These are phyloP conservation scores for Saccostrea cuccullata DNA, from an alignment of 1,140 invertebrate genomes.

Conservation along the genomic window DNA sequence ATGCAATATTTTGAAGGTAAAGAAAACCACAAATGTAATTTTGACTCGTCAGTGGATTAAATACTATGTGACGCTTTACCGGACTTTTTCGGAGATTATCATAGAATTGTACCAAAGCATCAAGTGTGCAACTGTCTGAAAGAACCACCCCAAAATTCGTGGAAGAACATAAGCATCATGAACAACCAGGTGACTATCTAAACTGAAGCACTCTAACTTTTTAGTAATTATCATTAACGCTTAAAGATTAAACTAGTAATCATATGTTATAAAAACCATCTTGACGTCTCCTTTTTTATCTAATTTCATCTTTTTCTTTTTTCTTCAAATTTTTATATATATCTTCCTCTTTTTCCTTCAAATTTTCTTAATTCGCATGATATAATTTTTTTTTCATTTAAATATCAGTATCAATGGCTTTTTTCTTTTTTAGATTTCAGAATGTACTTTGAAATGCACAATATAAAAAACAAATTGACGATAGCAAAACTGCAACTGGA, in stretches of 20 bases:
- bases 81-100: slow-evolving; percentile 34
- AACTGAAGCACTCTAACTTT: too few species aligned
- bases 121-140: too few species aligned
- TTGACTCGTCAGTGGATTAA: not conserved
- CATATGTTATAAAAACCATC: too few species aligned
- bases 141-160: not conserved
- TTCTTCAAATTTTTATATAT: too few species aligned
- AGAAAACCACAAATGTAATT: not conserved
- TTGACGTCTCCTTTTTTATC: too few species aligned
- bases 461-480: slow-evolving; percentile 11
- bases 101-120: slow-evolving; percentile 32
- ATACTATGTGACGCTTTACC: slow-evolving; percentile 38
- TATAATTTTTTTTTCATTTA: not conserved
- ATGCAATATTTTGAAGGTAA: not conserved
- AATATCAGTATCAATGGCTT: not conserved
- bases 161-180: not conserved
- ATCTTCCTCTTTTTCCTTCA: too few species aligned
- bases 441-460: not conserved
- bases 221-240: too few species aligned
- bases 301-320: too few species aligned
- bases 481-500: slow-evolving; percentile 18
- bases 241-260: too few species aligned
- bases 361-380: too few species aligned
- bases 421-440: slow-evolving; percentile 24
- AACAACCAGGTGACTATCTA: not conserved